These are phyloP conservation scores for Triplophysa bombifrons DNA, from an alignment of 2,797 vertebrate genomes.

Conservation along the genomic window DNA sequence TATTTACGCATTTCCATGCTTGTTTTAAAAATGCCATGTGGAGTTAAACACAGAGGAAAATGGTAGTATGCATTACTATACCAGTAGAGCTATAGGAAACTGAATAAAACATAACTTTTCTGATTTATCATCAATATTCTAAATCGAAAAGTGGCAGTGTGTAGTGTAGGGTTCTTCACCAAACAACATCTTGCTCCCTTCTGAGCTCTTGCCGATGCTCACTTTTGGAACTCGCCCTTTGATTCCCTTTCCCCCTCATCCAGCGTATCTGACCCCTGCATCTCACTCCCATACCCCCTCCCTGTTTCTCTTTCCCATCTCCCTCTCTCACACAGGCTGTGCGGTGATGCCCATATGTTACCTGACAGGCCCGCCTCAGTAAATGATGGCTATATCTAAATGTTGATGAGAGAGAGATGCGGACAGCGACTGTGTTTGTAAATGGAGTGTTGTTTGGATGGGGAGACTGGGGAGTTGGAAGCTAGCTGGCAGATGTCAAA, in stretches of 20 bases:
- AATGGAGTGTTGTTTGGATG: slow-evolving; percentile 70
- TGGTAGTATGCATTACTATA: too few relatives aligned
- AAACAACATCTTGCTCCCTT: not conserved
- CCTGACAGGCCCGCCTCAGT: slow-evolving; percentile 87
- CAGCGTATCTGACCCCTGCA: slow-evolving; percentile 40
- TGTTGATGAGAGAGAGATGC: slow-evolving; percentile 94
- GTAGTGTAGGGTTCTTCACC: not conserved
- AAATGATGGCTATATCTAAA: slow-evolving; percentile 98
- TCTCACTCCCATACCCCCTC: slow-evolving; percentile 39
- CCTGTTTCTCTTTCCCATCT: slow-evolving; percentile 35
- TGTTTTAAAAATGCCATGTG: too few relatives aligned
- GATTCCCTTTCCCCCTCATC: slow-evolving; percentile 13
- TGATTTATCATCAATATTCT: not conserved
- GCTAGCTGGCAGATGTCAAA: slow-evolving; percentile 76
- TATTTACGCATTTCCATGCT: not conserved
- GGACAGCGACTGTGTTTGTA: slow-evolving; percentile 74
- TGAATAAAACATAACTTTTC: not conserved
- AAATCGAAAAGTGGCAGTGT: too few relatives aligned
- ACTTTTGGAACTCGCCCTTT: slow-evolving; percentile 4
- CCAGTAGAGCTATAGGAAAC: not conserved
- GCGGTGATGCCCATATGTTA: slow-evolving; percentile 80
- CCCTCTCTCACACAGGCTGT: slow-evolving; percentile 46
- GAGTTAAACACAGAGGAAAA: too few relatives aligned
- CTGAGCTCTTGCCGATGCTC: not conserved
- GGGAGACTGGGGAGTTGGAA: slow-evolving; percentile 73